A percentile compares a stretch with the other conserved stretches of the same genome.
Conservation (phyloP, 2,797 vertebrate species). For the Australoheros facetus region DNA sequence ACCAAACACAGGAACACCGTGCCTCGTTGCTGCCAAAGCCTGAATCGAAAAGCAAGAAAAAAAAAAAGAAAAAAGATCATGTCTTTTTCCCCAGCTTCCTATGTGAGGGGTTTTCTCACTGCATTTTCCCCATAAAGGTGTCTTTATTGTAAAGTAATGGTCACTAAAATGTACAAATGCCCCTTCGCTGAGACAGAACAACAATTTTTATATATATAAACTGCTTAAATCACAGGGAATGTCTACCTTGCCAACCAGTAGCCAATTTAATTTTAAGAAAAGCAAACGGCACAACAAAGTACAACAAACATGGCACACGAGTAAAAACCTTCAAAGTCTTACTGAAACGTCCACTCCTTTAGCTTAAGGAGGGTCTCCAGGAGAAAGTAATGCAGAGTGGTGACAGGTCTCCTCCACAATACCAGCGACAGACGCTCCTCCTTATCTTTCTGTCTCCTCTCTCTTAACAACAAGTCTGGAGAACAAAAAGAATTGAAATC, state of each 20-base stretch:
- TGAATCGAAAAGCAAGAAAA: constrained; percentile 60
- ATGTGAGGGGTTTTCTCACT: not conserved
- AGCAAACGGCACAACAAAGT: not conserved
- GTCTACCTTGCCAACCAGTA: not conserved
- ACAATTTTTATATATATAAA: not conserved
- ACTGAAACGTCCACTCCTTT: constrained; percentile 96
- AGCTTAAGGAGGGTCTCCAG: constrained; percentile 92
- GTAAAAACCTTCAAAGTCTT: constrained; percentile 68
- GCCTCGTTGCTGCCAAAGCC: constrained; percentile 90
- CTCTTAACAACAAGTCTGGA: constrained; percentile 82
- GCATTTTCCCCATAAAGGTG: not conserved
- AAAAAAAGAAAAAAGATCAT: not conserved
- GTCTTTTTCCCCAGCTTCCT: not conserved
- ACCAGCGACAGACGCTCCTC: constrained; percentile 93
- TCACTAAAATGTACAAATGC: not conserved
- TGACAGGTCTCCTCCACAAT: constrained; percentile 90
- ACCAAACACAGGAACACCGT: constrained; percentile 83
- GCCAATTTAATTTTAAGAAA: not conserved
- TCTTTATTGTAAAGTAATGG: not conserved
- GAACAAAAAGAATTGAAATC: constrained; percentile 15
- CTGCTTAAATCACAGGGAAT: not conserved
- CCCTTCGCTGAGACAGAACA: not conserved
- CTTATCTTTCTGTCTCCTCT: constrained; percentile 87
- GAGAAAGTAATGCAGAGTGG: constrained; percentile 94
- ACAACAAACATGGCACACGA: not conserved